Evolutionary conservation across 2,113 vertebrate species (phyloP).

Genomic region (Ellobius talpinus): DNA sequence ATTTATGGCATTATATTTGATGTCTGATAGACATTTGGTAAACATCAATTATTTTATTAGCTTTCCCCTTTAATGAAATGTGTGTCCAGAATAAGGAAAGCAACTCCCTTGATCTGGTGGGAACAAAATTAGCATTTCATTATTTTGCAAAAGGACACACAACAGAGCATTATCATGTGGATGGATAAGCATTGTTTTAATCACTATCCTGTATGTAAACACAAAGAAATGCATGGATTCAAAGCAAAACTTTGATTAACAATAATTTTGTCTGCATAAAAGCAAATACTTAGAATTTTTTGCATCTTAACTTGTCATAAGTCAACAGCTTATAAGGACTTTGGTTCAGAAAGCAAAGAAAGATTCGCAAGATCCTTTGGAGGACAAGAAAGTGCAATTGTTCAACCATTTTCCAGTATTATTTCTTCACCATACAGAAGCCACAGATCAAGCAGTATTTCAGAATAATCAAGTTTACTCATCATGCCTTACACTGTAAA

Average conservation of each 20-base stretch:
- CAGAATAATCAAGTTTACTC: neutral
- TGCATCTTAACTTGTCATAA: neutral
- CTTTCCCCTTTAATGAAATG: conserved; percentile 53
- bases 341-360: neutral
- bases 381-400: neutral
- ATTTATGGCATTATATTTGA: neutral
- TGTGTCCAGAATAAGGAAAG: neutral
- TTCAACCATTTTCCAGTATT: neutral
- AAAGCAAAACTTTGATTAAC: neutral
- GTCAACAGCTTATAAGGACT: neutral
- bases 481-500: neutral
- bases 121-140: neutral
- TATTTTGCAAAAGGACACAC: conserved; percentile 15
- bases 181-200: conserved; percentile 43
- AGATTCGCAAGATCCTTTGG: neutral
- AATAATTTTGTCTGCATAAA: neutral
- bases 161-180: neutral
- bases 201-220: neutral
- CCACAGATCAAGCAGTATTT: neutral
- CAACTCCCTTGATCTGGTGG: neutral
- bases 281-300: neutral
- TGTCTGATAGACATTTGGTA: conserved; percentile 26
- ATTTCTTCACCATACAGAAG: neutral
- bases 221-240: neutral
- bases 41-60: conserved; percentile 55